These are phyloP conservation scores for Enchytraeus crypticus DNA, from an alignment of 2,888 invertebrate species.

Conservation along the genomic window DNA sequence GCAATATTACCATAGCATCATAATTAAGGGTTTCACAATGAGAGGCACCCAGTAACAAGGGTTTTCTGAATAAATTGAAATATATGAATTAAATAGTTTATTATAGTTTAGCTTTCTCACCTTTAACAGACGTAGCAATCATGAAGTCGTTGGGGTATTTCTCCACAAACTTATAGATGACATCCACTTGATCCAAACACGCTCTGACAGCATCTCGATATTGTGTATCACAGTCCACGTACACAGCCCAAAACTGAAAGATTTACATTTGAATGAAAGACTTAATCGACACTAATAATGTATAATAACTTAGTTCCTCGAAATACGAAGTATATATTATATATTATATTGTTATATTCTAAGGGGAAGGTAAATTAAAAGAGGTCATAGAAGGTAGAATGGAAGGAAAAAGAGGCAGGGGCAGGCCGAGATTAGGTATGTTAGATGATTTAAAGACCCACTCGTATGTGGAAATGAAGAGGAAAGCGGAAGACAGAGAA, in stretches of 20 bases:
- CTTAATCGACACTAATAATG: no score
- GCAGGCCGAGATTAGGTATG: no score
- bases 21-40: not conserved
- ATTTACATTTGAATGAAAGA: not conserved
- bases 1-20: no score
- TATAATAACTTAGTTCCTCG: no score
- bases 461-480: no score
- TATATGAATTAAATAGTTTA: not conserved
- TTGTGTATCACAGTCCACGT: conserved; percentile 72
- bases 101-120: not conserved
- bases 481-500: no score
- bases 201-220: conserved; percentile 74
- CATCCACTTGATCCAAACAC: conserved; percentile 75
- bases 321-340: no score
- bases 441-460: no score
- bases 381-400: no score
- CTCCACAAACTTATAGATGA: conserved; percentile 70
- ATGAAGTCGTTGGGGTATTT: conserved; percentile 63
- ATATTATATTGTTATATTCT: no score
- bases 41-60: not conserved
- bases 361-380: no score
- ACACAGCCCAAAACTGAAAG: conserved; percentile 74
- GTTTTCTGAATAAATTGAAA: not conserved
- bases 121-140: conserved; percentile 30
- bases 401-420: no score